Evolutionary conservation across 92 coral and sea anemone genomes (phyloP).

Genomic region (Porites divaricata): DNA sequence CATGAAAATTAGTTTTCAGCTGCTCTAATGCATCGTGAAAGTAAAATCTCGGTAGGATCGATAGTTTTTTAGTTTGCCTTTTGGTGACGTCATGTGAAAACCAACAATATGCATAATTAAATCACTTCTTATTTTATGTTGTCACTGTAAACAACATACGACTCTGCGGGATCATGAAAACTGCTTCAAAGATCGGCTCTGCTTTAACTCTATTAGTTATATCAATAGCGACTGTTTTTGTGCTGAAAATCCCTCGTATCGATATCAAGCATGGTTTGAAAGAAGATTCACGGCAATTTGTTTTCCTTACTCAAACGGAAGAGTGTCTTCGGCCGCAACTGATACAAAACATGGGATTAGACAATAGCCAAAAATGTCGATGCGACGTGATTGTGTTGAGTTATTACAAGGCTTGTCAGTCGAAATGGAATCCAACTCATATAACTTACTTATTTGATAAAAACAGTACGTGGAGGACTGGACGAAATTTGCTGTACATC

Average conservation of each 20-base stretch:
- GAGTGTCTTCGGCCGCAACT: background rate
- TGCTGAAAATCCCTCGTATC: background rate
- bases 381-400: conserved; percentile 50
- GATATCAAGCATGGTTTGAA: background rate
- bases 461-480: conserved; percentile 32
- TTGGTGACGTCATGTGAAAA: no score
- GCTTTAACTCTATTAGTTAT: background rate
- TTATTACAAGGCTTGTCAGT: conserved; percentile 10
- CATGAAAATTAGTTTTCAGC: no score
- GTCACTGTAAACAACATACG: no score
- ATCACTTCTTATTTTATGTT: no score
- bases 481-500: conserved; percentile 36
- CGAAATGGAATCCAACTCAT: background rate
- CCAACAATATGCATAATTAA: no score
- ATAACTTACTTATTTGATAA: conserved; percentile 21
- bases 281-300: background rate
- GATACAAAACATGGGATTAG: background rate
- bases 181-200: no score
- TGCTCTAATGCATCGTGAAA: no score
- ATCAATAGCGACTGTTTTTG: background rate
- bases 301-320: background rate
- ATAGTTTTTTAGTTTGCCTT: no score
- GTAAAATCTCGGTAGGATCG: no score
- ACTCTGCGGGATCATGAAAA: no score
- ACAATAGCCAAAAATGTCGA: background rate